These are phyloP conservation scores for Leucophenga montana DNA, from an alignment of 2,888 invertebrate species.

Conservation along the genomic window DNA sequence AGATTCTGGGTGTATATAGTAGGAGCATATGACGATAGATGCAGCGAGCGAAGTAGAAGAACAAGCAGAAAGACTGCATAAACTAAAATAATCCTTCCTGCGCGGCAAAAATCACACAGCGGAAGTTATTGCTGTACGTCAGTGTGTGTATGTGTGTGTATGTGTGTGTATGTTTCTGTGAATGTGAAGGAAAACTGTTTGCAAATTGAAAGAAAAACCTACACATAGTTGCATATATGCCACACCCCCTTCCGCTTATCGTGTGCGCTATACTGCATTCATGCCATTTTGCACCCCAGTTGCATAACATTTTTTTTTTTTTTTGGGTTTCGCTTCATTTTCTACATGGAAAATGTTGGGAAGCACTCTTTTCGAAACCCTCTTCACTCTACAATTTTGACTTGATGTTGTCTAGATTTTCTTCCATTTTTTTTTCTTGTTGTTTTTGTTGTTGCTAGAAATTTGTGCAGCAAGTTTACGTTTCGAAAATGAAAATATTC, in stretches of 20 bases:
- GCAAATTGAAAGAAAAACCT: constrained; percentile 12
- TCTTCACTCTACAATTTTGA: background rate
- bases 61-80: constrained; percentile 6
- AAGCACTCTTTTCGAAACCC: background rate
- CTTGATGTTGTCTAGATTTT: constrained; percentile 34
- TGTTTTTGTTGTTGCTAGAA: constrained; percentile 4
- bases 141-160: background rate
- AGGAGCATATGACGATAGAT: no score
- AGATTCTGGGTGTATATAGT: no score
- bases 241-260: background rate
- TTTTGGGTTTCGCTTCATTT: background rate
- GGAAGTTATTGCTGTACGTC: constrained; percentile 28
- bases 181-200: background rate
- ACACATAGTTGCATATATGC: background rate
- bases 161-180: background rate
- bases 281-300: background rate
- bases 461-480: constrained; percentile 51
- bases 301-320: background rate
- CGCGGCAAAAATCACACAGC: constrained; percentile 26
- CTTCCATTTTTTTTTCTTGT: constrained; percentile 32
- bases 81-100: constrained; percentile 38
- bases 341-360: background rate
- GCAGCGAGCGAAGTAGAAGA: no score
- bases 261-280: background rate
- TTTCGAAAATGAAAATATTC: constrained; percentile 65